phyloP scores from a whole-genome alignment of 2,888 invertebrate species.

The Hyposoter dolosus region DNA sequence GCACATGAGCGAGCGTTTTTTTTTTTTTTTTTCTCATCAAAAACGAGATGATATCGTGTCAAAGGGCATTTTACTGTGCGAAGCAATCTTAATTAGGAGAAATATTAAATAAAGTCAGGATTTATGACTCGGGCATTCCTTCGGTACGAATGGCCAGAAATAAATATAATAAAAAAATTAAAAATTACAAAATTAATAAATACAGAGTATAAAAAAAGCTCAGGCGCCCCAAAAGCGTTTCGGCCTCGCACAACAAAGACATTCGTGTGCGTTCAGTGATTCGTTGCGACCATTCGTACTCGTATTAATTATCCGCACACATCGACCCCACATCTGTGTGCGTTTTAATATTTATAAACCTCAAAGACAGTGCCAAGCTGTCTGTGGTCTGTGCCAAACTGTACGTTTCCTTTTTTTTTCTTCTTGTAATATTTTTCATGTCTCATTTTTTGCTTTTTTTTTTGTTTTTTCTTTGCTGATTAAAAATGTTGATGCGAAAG shows the following conservation, averaged over 20 bases:
- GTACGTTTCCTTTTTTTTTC: constrained; percentile 67
- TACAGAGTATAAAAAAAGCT: constrained; percentile 41
- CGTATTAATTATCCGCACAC: constrained; percentile 66
- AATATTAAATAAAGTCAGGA: constrained; percentile 65
- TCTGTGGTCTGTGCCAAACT: constrained; percentile 79
- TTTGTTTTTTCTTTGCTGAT: constrained; percentile 17
- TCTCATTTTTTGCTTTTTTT: constrained; percentile 21
- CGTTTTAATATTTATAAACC: constrained; percentile 63
- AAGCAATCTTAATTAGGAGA: constrained; percentile 72
- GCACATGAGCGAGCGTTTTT: constrained; percentile 41
- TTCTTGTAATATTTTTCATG: constrained; percentile 70
- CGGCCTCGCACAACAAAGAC: constrained; percentile 50
- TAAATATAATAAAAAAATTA: constrained; percentile 37
- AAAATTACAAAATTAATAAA: constrained; percentile 27
- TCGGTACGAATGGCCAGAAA: constrained; percentile 67
- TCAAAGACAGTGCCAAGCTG: constrained; percentile 76
- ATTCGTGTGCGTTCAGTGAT: constrained; percentile 57
- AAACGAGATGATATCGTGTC: constrained; percentile 53
- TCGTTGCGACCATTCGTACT: constrained; percentile 65
- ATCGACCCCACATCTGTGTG: neutral
- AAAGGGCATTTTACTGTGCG: constrained; percentile 74
- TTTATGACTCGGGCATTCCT: constrained; percentile 75
- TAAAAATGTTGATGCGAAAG: constrained; percentile 42
- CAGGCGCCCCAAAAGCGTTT: constrained; percentile 25
- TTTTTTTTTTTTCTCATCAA: constrained; percentile 67